Evolutionary conservation across 2,888 invertebrate genomes (phyloP).

Genomic region (Euplexia lucipara): DNA sequence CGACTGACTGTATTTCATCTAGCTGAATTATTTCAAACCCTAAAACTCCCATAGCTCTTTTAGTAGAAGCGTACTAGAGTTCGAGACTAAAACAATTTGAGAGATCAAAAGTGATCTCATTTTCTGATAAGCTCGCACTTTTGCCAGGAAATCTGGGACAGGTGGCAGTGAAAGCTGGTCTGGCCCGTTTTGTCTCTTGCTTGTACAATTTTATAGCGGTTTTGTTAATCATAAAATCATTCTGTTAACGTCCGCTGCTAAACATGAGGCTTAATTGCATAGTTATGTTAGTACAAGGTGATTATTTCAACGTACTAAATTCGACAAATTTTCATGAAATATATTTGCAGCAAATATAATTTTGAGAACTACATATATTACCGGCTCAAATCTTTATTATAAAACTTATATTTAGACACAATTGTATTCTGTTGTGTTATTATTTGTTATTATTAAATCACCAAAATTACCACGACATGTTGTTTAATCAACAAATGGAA

Average conservation of each 20-base stretch:
- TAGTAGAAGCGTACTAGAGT: conserved; percentile 7
- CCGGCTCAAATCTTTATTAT: no score
- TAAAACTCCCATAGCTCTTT: conserved; percentile 1
- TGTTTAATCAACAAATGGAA: no score
- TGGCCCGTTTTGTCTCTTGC: conserved; percentile 48
- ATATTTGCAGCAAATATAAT: no score
- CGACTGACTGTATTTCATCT: no score
- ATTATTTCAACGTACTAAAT: no score
- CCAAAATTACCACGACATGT: no score
- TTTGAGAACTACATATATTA: no score
- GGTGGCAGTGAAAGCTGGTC: conserved; percentile 48
- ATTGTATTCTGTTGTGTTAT: no score
- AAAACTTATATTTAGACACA: no score
- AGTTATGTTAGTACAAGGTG: background rate
- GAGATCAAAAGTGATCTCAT: conserved; percentile 46
- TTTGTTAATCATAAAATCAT: conserved; percentile 46
- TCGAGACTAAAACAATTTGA: conserved; percentile 30
- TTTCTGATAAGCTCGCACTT: conserved; percentile 57
- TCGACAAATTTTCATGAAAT: no score
- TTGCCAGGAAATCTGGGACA: conserved; percentile 49
- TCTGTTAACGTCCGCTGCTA: conserved; percentile 35
- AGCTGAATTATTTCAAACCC: conserved; percentile 1
- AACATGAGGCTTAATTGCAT: conserved; percentile 13
- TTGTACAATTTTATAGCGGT: conserved; percentile 47
- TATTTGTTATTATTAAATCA: no score